Evolutionary conservation across 1,140 invertebrate species (phyloP).

Genomic region (Tetragnatha versicolor): DNA sequence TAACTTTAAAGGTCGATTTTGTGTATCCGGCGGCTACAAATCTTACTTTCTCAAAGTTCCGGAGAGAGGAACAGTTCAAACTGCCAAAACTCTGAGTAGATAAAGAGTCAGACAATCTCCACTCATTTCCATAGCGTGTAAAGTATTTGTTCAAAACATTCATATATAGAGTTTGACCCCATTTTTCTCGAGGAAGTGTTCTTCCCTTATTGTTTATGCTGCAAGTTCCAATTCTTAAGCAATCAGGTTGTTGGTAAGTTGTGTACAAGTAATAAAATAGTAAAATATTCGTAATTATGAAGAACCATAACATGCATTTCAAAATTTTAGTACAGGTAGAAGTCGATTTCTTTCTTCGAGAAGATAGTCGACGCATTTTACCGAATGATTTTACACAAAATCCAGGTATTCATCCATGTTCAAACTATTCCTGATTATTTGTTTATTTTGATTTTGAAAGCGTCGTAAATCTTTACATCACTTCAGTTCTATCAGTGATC

Average conservation of each 20-base stretch:
- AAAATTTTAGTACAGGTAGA: neutral
- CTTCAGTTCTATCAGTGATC: too few species aligned
- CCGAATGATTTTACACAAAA: too few species aligned
- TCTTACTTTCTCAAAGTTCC: conserved; percentile 17
- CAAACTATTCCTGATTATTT: too few species aligned
- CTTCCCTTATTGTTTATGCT: conserved; percentile 16
- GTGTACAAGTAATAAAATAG: conserved; percentile 35
- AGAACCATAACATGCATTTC: conserved; percentile 6
- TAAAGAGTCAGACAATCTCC: conserved; percentile 1
- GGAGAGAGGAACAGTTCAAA: conserved; percentile 35
- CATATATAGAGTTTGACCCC: conserved; percentile 36
- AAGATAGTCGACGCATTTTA: neutral
- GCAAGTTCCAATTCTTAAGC: conserved; percentile 10
- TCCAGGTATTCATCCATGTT: too few species aligned
- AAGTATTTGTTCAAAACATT: conserved; percentile 21
- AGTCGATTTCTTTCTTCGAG: neutral
- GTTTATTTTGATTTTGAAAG: too few species aligned
- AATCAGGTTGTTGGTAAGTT: conserved; percentile 17
- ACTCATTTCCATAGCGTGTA: neutral
- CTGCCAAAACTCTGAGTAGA: neutral
- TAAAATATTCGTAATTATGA: conserved; percentile 24
- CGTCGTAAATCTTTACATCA: too few species aligned
- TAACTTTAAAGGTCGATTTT: conserved; percentile 66
- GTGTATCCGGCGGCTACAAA: conserved; percentile 66
- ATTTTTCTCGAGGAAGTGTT: conserved; percentile 36